phyloP scores from a whole-genome alignment of 2,797 vertebrate genomes.

The Leptodactylus fallax region DNA sequence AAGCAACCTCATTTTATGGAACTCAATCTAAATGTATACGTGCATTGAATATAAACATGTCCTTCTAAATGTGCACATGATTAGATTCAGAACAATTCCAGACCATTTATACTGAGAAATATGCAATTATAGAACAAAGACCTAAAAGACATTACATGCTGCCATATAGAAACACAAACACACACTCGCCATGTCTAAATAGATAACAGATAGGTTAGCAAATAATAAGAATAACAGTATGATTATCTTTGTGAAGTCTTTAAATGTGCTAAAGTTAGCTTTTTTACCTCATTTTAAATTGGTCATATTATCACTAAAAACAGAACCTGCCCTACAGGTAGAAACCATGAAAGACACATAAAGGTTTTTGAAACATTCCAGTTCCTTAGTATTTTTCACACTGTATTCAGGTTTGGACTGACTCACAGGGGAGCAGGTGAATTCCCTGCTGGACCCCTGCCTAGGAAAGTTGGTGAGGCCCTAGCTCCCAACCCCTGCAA shows the following conservation, averaged over 20 bases:
- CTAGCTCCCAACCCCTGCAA: too few species aligned
- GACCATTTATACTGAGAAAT: background rate
- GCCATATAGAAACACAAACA: background rate
- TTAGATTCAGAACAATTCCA: slow-evolving; percentile 1
- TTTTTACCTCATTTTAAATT: too few species aligned
- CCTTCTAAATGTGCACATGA: slow-evolving; percentile 17
- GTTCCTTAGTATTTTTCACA: too few species aligned
- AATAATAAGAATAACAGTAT: too few species aligned
- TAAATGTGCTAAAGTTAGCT: too few species aligned
- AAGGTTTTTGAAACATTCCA: background rate
- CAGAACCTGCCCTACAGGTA: background rate
- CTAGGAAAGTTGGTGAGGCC: too few species aligned
- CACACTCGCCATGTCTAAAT: background rate
- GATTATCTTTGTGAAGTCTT: too few species aligned
- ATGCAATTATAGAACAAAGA: slow-evolving; percentile 11
- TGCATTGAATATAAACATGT: slow-evolving; percentile 46
- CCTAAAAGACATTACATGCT: background rate
- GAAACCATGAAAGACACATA: background rate
- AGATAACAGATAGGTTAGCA: too few species aligned
- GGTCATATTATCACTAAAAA: background rate
- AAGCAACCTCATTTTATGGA: slow-evolving; percentile 45
- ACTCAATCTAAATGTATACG: slow-evolving; percentile 46
- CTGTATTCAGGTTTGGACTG: too few species aligned
- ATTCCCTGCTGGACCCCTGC: too few species aligned
- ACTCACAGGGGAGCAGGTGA: too few species aligned